phyloP scores from a whole-genome alignment of 35 echinoderm and acorn worm genomes.

The Amphiura filiformis region DNA sequence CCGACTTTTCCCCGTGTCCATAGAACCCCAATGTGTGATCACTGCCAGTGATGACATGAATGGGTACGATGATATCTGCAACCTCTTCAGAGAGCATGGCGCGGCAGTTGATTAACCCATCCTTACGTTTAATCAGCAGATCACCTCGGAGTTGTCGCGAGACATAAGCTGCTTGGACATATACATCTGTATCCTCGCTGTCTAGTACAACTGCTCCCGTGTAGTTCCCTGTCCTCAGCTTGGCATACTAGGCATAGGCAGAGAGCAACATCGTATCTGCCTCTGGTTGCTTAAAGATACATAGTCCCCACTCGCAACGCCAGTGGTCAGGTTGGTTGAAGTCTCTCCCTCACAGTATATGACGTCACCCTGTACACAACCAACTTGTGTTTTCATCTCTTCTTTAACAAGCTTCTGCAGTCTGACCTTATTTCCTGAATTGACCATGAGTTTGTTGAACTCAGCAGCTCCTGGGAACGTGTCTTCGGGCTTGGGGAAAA shows the following conservation, averaged over 20 bases:
- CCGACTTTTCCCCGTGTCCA: constrained; percentile 21
- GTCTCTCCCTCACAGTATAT: constrained; percentile 30
- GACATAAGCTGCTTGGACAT: constrained; percentile 48
- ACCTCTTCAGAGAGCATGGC: constrained; percentile 3
- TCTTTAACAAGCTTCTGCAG: constrained; percentile 37
- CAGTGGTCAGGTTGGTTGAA: constrained; percentile 30
- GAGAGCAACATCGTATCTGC: constrained; percentile 38
- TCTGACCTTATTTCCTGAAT: constrained; percentile 38
- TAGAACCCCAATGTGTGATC: constrained; percentile 29
- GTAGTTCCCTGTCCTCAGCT: not conserved
- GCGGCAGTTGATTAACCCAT: not conserved
- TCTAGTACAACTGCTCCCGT: not conserved
- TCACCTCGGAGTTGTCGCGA: constrained; percentile 13
- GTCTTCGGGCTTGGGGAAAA: constrained; percentile 27
- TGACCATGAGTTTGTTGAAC: constrained; percentile 32
- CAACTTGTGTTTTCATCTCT: constrained; percentile 14
- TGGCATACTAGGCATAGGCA: not conserved
- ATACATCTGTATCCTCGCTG: constrained; percentile 12
- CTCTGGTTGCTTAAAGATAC: constrained; percentile 32
- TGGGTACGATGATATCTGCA: constrained; percentile 33
- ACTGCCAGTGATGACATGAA: constrained; percentile 40
- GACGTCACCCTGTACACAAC: not conserved
- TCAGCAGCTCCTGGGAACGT: constrained; percentile 28
- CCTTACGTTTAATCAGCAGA: constrained; percentile 7
- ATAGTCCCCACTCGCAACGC: not conserved